Evolutionary conservation across 2,888 invertebrate genomes (phyloP).

Genomic region (Helleia helle): DNA sequence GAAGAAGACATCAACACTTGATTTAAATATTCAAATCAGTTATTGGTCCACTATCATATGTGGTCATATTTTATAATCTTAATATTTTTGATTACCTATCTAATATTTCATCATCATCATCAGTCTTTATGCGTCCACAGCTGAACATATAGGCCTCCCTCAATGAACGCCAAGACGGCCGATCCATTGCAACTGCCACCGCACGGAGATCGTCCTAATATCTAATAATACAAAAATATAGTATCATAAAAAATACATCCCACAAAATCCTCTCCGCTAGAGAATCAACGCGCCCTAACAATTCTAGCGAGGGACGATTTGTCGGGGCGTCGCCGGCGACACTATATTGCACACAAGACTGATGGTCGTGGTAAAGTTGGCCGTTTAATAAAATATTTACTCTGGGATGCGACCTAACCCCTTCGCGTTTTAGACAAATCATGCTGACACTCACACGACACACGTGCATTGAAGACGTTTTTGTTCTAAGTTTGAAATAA

Average conservation of each 20-base stretch:
- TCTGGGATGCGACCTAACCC: background rate
- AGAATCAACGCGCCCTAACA: constrained; percentile 5
- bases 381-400: constrained; percentile 17
- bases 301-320: constrained; percentile 13
- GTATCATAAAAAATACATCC: background rate
- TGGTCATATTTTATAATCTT: too few relatives aligned
- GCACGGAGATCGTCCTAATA: too few relatives aligned
- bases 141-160: too few relatives aligned
- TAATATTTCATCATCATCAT: too few relatives aligned
- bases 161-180: too few relatives aligned
- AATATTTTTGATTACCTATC: too few relatives aligned
- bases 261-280: background rate
- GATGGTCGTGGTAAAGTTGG: constrained; percentile 12
- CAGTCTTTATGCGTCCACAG: too few relatives aligned
- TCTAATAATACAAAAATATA: background rate
- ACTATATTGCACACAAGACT: constrained; percentile 17
- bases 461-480: too few relatives aligned
- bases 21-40: too few relatives aligned
- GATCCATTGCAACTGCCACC: too few relatives aligned
- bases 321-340: constrained; percentile 17
- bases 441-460: background rate
- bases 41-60: too few relatives aligned
- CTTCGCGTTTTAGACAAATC: constrained; percentile 4
- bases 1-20: too few relatives aligned
- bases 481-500: background rate